phyloP scores from a whole-genome alignment of 2,113 vertebrate species.

The Fukomys damarensis region DNA sequence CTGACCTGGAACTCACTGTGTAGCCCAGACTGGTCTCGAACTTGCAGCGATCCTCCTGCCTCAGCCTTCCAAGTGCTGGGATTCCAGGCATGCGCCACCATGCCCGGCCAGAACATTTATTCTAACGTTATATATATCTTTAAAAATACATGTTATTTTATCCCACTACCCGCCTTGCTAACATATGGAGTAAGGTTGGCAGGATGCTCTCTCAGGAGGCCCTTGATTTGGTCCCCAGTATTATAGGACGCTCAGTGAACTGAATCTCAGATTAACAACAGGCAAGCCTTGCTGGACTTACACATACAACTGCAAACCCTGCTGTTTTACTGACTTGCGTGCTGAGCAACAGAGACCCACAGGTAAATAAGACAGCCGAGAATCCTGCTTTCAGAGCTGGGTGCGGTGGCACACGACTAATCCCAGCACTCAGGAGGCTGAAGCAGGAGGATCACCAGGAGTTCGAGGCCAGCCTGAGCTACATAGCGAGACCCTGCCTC shows the following conservation, averaged over 20 bases:
- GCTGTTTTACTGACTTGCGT: neutral
- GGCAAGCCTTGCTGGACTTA: neutral
- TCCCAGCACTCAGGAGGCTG: neutral
- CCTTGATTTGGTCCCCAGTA: neutral
- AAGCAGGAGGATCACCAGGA: too few species aligned
- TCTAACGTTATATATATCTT: too few species aligned
- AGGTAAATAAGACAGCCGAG: neutral
- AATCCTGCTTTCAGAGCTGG: neutral
- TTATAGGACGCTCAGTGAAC: neutral
- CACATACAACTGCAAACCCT: neutral
- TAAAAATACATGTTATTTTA: too few species aligned
- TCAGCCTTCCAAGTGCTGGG: too few species aligned
- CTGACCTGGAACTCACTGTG: too few species aligned
- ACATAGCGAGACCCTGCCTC: neutral
- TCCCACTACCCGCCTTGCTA: too few species aligned
- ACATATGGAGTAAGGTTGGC: neutral
- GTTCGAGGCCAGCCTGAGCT: neutral
- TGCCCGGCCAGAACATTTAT: neutral
- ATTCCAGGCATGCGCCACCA: too few species aligned
- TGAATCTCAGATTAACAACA: neutral
- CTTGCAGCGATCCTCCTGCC: too few species aligned
- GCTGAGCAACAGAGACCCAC: neutral
- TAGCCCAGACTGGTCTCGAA: too few species aligned
- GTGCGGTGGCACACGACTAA: accelerated
- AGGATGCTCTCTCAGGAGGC: neutral